Evolutionary conservation across 2,113 vertebrate genomes (phyloP).

Genomic region (Brachypteracias leptosomus): DNA sequence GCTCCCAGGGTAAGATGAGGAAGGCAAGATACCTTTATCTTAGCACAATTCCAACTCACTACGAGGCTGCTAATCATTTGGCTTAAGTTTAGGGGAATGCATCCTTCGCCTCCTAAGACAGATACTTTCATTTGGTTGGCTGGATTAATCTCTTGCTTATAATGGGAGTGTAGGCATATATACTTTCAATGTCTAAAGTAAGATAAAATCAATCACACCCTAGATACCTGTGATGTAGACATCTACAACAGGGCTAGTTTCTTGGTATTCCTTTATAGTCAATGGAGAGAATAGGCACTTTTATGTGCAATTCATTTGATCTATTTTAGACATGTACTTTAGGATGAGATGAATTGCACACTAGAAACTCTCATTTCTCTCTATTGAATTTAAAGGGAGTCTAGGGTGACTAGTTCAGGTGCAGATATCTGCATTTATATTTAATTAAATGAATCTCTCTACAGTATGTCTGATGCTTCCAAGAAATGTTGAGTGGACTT

Average conservation of each 20-base stretch:
- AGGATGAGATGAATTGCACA: conserved; percentile 54
- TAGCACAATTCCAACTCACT: neutral
- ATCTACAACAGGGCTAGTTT: conserved; percentile 11
- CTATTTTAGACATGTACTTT: conserved; percentile 62
- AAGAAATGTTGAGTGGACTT: conserved; percentile 16
- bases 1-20: neutral
- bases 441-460: conserved; percentile 41
- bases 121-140: neutral
- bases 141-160: neutral
- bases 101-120: neutral
- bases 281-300: conserved; percentile 48
- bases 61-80: neutral
- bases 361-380: conserved; percentile 47
- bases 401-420: conserved; percentile 50
- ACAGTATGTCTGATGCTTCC: neutral
- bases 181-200: neutral
- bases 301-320: conserved; percentile 63
- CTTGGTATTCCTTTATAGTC: conserved; percentile 34
- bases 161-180: neutral
- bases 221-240: conserved; percentile 26
- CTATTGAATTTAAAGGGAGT: conserved; percentile 50
- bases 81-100: neutral
- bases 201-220: conserved; percentile 35
- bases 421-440: conserved; percentile 44
- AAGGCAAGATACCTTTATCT: neutral